Conservation (phyloP, 2,888 invertebrate species). For the Falcaria lacertinaria region DNA sequence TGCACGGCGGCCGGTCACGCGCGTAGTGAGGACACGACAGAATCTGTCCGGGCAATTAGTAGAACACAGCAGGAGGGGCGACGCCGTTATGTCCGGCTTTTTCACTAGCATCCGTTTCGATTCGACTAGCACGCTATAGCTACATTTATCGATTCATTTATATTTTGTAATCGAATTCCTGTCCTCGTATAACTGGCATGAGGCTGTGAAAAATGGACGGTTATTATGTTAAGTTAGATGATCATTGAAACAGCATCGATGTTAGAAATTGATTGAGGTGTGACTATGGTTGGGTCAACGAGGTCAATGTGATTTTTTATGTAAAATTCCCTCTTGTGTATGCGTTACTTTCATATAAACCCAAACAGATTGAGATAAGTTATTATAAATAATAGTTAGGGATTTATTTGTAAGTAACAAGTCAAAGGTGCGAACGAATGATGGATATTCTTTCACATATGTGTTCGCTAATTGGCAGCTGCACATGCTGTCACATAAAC, state of each 20-base stretch:
- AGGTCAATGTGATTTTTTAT: neutral
- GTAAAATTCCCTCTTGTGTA: neutral
- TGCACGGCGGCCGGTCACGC: constrained; percentile 27
- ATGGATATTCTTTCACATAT: neutral
- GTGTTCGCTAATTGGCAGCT: neutral
- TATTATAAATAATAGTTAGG: too few relatives aligned
- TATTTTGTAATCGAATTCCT: constrained; percentile 3
- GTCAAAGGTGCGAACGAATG: neutral
- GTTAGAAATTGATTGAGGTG: neutral
- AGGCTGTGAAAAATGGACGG: neutral
- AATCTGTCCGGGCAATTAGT: constrained; percentile 4
- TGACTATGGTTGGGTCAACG: neutral
- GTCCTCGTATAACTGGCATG: constrained; percentile 1
- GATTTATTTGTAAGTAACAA: neutral
- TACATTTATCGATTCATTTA: constrained; percentile 2
- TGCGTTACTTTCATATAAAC: neutral
- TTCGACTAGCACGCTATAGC: neutral
- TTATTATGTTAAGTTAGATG: neutral
- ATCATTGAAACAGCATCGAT: neutral
- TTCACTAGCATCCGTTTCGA: constrained; percentile 2
- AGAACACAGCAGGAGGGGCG: constrained; percentile 10
- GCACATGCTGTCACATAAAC: neutral
- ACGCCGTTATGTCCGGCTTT: constrained; percentile 6
- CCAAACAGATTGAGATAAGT: too few relatives aligned
- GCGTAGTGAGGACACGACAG: constrained; percentile 6